phyloP scores from a whole-genome alignment of 2,888 invertebrate genomes.

The Chrysolina haemoptera region DNA sequence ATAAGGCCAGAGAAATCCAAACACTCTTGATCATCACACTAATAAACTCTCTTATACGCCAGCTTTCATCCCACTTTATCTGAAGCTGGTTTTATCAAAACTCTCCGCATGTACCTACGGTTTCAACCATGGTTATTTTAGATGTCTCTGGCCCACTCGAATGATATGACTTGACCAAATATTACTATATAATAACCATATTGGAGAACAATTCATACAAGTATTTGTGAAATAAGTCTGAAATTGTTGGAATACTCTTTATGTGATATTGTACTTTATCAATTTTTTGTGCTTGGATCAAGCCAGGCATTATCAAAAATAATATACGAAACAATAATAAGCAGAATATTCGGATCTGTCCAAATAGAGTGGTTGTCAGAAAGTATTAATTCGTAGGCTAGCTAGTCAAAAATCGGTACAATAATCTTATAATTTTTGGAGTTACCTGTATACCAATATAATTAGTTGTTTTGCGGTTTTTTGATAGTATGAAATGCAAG shows the following conservation, averaged over 20 bases:
- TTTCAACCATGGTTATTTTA: background rate
- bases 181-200: conserved; percentile 55
- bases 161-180: conserved; percentile 53
- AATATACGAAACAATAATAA: conserved; percentile 27
- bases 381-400: conserved; percentile 42
- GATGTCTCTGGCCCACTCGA: conserved; percentile 1
- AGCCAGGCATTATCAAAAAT: conserved; percentile 20
- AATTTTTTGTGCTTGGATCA: conserved; percentile 34
- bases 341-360: conserved; percentile 37
- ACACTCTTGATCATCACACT: background rate
- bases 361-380: conserved; percentile 37
- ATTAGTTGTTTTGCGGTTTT: background rate
- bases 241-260: conserved; percentile 59
- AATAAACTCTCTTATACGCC: no score
- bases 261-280: conserved; percentile 64
- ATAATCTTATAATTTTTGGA: conserved; percentile 41
- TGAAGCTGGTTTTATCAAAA: background rate
- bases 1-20: conserved; percentile 1
- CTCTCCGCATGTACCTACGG: background rate
- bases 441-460: conserved; percentile 46
- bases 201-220: conserved; percentile 28
- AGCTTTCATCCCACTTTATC: no score
- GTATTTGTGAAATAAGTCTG: conserved; percentile 61
- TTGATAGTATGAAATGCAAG: background rate
- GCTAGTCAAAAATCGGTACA: conserved; percentile 49